Percentiles rank a stretch among this genome's conserved stretches.
These are phyloP conservation scores for Watsonalla cultraria DNA, from an alignment of 2,888 invertebrate genomes.

Conservation along the genomic window DNA sequence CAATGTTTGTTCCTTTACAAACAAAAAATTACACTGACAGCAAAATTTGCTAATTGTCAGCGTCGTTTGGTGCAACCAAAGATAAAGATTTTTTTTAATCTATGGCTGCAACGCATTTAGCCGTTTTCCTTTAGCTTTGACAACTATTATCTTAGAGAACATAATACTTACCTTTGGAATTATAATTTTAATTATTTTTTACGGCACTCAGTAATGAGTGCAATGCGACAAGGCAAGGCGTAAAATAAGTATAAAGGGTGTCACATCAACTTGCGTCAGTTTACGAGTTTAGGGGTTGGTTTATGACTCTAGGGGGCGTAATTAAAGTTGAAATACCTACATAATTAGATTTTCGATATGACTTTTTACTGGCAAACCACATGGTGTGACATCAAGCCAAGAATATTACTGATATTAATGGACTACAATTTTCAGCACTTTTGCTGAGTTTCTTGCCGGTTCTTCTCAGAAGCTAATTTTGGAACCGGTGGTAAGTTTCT, in stretches of 20 bases:
- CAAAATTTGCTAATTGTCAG: too few relatives aligned
- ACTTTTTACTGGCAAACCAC: background rate
- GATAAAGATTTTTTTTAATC: too few relatives aligned
- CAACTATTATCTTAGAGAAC: too few relatives aligned
- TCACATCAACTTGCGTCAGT: constrained; percentile 36
- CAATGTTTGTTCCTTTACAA: too few relatives aligned
- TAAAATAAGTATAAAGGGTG: constrained; percentile 13
- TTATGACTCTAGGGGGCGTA: constrained; percentile 32
- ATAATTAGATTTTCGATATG: constrained; percentile 24
- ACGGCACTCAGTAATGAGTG: constrained; percentile 21
- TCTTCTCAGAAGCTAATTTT: too few relatives aligned
- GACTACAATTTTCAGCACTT: too few relatives aligned
- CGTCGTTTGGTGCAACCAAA: background rate
- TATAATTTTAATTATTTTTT: constrained; percentile 10
- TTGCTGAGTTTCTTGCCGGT: too few relatives aligned
- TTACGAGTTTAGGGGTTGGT: constrained; percentile 49
- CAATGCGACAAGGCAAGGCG: constrained; percentile 13
- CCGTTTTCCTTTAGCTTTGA: constrained; percentile 2
- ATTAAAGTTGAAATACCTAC: constrained; percentile 19
- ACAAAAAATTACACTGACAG: too few relatives aligned
- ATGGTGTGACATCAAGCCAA: too few relatives aligned
- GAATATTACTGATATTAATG: too few relatives aligned
- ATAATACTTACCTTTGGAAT: too few relatives aligned
- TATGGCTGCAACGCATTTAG: background rate
- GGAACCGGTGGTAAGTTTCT: too few relatives aligned